Evolutionary conservation across 2,888 invertebrate genomes (phyloP).

Genomic region (Eurois occulta): DNA sequence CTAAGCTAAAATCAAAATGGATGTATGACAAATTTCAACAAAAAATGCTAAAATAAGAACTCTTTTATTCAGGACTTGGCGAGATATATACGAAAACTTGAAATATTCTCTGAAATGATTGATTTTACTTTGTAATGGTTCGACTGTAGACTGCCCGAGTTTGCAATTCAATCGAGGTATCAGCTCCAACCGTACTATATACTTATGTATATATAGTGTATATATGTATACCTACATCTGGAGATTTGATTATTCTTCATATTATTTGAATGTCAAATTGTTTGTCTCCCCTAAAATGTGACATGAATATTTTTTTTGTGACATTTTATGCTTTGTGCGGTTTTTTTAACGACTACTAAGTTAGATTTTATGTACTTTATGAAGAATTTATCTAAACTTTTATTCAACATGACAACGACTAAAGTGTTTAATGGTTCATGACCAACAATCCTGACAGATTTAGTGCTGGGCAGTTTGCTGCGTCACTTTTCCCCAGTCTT

Average conservation of each 20-base stretch:
- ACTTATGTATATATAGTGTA: not conserved
- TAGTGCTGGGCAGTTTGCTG: not conserved
- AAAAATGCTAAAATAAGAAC: conserved; percentile 24
- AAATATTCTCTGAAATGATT: conserved; percentile 43
- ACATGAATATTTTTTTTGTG: conserved; percentile 29
- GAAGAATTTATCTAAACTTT: too few species aligned
- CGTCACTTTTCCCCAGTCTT: not conserved
- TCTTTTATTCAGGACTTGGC: conserved; percentile 54
- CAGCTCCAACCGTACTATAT: conserved; percentile 31
- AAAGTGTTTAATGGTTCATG: not conserved
- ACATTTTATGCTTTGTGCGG: not conserved
- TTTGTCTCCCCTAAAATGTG: conserved; percentile 52
- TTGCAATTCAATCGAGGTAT: conserved; percentile 63
- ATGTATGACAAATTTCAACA: conserved; percentile 27
- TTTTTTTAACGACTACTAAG: not conserved
- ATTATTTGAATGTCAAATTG: conserved; percentile 73
- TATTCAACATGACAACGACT: not conserved
- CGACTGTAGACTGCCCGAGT: conserved; percentile 40
- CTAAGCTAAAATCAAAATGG: conserved; percentile 24
- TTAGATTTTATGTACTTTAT: not conserved
- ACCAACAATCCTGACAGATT: not conserved
- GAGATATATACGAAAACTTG: conserved; percentile 20
- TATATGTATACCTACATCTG: conserved; percentile 34
- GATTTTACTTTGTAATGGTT: conserved; percentile 61
- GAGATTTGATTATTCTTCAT: conserved; percentile 31